Conservation (phyloP, 2,888 invertebrate species). For the Poecilobothrus nobilitatus region DNA sequence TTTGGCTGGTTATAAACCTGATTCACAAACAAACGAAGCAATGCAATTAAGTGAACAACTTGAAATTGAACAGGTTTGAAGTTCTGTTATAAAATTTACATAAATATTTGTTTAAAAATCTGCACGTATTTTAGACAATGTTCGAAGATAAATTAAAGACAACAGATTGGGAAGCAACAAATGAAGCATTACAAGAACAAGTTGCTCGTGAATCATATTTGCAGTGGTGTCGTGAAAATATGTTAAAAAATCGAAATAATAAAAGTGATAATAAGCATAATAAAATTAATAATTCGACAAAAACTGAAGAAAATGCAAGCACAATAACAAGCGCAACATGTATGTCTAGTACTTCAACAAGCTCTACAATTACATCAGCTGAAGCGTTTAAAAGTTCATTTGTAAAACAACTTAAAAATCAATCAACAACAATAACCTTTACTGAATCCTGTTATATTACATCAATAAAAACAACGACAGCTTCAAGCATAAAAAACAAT, state of each 20-base stretch:
- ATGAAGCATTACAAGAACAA: conserved; percentile 82
- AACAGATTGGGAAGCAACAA: conserved; percentile 87
- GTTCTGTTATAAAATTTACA: background rate
- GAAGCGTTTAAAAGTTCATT: conserved; percentile 11
- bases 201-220: conserved; percentile 77
- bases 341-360: conserved; percentile 14
- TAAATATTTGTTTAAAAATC: background rate
- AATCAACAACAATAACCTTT: background rate
- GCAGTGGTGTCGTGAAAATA: conserved; percentile 64
- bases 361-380: conserved; percentile 22
- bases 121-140: conserved; percentile 60
- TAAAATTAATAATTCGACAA: background rate
- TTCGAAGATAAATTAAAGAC: conserved; percentile 80
- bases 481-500: conserved; percentile 37
- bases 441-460: conserved; percentile 6
- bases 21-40: conserved; percentile 64
- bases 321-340: conserved; percentile 3
- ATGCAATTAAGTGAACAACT: conserved; percentile 67
- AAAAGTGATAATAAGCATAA: background rate
- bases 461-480: conserved; percentile 25
- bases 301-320: background rate
- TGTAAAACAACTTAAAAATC: conserved; percentile 15
- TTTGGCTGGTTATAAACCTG: conserved; percentile 69
- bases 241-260: conserved; percentile 43
- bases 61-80: conserved; percentile 63